Evolutionary conservation across 2,888 invertebrate genomes (phyloP).

Genomic region (Tetanocera ferruginea): DNA sequence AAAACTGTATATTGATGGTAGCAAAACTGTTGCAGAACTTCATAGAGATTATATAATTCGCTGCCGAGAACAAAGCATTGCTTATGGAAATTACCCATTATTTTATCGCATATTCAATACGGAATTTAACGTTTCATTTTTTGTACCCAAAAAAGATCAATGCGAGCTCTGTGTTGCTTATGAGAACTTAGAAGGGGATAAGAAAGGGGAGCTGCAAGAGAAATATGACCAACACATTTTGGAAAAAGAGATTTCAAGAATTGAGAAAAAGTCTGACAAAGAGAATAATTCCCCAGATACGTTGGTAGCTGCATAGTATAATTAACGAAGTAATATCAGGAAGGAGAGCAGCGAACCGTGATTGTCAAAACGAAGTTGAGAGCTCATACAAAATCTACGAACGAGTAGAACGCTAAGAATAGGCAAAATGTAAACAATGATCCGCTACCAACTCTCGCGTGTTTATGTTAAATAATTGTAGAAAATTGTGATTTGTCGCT

Average conservation of each 20-base stretch:
- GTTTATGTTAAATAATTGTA: too few relatives aligned
- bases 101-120: slow-evolving; percentile 44
- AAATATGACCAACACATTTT: slow-evolving; percentile 28
- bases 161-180: slow-evolving; percentile 40
- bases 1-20: slow-evolving; percentile 42
- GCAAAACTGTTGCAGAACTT: slow-evolving; percentile 40
- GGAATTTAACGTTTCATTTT: slow-evolving; percentile 41
- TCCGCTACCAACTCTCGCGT: too few relatives aligned
- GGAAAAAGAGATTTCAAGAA: slow-evolving; percentile 38
- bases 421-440: too few relatives aligned
- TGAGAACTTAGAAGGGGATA: slow-evolving; percentile 34
- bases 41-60: slow-evolving; percentile 35
- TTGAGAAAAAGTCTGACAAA: slow-evolving; percentile 35
- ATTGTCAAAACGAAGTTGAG: too few relatives aligned
- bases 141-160: slow-evolving; percentile 41
- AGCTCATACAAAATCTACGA: too few relatives aligned
- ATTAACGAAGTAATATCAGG: too few relatives aligned
- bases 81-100: slow-evolving; percentile 25
- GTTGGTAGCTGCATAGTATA: slow-evolving; percentile 40
- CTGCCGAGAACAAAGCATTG: background rate
- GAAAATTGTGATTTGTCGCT: too few relatives aligned
- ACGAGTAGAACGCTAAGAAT: too few relatives aligned
- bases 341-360: too few relatives aligned
- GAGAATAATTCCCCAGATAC: slow-evolving; percentile 17
- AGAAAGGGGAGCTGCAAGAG: slow-evolving; percentile 34